Percentiles rank a stretch among this genome's conserved stretches.
Conservation (phyloP, 2,113 vertebrate species). For the Rana temporaria region DNA sequence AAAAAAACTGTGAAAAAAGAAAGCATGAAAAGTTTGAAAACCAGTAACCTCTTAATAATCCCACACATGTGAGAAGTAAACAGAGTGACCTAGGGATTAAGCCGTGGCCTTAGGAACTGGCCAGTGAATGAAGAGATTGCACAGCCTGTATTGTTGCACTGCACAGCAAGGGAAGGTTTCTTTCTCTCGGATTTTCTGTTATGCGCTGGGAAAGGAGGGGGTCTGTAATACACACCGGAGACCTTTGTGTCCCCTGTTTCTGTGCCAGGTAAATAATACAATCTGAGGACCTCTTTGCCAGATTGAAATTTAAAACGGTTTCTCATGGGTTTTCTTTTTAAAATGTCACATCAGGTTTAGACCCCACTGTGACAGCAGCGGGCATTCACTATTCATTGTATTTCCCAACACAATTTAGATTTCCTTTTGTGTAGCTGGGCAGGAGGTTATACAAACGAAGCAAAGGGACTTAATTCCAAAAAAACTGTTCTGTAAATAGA, state of each 20-base stretch:
- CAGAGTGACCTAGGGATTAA: not conserved
- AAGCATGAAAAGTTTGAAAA: not conserved
- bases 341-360: not conserved
- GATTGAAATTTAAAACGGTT: not conserved
- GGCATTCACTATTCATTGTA: not conserved
- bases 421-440: constrained; percentile 18
- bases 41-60: not conserved
- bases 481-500: constrained; percentile 7
- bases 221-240: constrained; percentile 1
- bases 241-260: not conserved
- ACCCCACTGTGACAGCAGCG: not conserved
- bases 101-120: not conserved
- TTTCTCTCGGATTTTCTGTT: not conserved
- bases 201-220: not conserved
- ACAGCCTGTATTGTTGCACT: not conserved
- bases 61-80: not conserved
- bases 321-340: not conserved
- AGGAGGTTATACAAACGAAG: not conserved
- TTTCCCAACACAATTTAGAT: not conserved
- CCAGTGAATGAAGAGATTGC: constrained; percentile 2
- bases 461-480: constrained; percentile 12
- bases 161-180: not conserved
- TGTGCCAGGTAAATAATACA: constrained; percentile 9
- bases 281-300: not conserved
- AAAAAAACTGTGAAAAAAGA: not conserved